Base-by-base conservation (phyloP, 2,888 invertebrate genomes). In the Noctua janthina region DNA sequence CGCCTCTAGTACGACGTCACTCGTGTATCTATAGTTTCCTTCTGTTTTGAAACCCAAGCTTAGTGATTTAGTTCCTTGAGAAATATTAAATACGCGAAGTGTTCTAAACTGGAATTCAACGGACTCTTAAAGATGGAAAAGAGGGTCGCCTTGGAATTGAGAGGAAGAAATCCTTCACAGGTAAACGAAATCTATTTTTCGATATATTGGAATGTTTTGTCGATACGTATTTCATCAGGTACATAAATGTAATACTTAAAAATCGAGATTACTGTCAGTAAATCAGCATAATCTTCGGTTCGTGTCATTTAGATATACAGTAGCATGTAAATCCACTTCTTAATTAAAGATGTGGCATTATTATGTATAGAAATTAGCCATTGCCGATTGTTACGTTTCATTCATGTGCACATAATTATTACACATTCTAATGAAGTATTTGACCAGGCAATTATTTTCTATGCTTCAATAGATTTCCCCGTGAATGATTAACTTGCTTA, bases 91-190 rank as follows among this genome's bases (percentile, higher is more conserved):
- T 92, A 94, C 89, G 92, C 91, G 88, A 92, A 94, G 95, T 95
- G 95, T 91, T 92, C 78, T 87, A 90, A 90, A 94, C 95, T 95
- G 95, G 91, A 91, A 92, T 90, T 90, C 88, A 88, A 88, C 86
- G 90, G 88, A 91, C 89, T 91, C 88, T 79, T 90, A 88, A 94
- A 94, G 92, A 99, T 99, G 99, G 99, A 99, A 97, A 99, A 99
- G 96, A 98, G 99, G 97, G 98, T 99, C 97, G 98, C 98, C 94
- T 97, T 99, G 95, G 99, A 99, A 97, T 98, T 98, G 97, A 98
- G 99, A 94, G 99, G 99, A 96, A 98, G 98, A 95, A 98, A 98
- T 95, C 98, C 99, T 92, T 98, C 98, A 95, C 98, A 99, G 98
- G 99, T 99, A 98, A 98, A 98, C 94, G 78, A 91, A 93, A 92